A percentile compares a stretch with the other conserved stretches of the same genome.
Conservation (phyloP, 2,113 vertebrate genomes). For the Crotalus viridis region DNA sequence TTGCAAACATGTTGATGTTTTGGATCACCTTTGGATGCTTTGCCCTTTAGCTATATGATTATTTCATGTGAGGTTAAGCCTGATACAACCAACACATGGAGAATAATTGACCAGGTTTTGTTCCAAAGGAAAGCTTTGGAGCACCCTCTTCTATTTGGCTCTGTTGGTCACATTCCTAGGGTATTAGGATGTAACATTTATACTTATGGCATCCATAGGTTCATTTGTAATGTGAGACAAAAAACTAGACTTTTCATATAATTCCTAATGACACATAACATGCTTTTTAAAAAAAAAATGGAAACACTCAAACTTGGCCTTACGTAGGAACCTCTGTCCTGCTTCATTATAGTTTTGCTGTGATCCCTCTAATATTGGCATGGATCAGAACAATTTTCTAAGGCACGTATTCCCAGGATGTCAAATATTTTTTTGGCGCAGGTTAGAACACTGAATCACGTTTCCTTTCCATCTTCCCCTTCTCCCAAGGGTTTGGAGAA, state of each 20-base stretch:
- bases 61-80: not conserved
- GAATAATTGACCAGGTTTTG: not conserved
- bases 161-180: not conserved
- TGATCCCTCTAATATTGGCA: not conserved
- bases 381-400: not conserved
- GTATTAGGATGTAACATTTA: not conserved
- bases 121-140: not conserved
- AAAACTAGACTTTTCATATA: not conserved
- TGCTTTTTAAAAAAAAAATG: not conserved
- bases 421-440: slow-evolving; percentile 1
- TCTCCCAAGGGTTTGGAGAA: not conserved
- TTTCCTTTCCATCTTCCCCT: not conserved
- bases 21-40: not conserved
- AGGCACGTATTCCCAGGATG: not conserved
- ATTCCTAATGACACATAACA: not conserved
- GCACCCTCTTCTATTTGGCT: not conserved
- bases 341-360: not conserved
- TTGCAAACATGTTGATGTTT: not conserved
- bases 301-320: not conserved
- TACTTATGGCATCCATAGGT: not conserved
- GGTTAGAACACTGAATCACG: not conserved
- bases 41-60: not conserved
- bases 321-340: not conserved
- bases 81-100: not conserved
- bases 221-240: not conserved